Evolutionary conservation across 2,113 vertebrate species (phyloP), one percentile per base, ranked within the genome.

Genomic region (Coreoperca whiteheadi): DNA sequence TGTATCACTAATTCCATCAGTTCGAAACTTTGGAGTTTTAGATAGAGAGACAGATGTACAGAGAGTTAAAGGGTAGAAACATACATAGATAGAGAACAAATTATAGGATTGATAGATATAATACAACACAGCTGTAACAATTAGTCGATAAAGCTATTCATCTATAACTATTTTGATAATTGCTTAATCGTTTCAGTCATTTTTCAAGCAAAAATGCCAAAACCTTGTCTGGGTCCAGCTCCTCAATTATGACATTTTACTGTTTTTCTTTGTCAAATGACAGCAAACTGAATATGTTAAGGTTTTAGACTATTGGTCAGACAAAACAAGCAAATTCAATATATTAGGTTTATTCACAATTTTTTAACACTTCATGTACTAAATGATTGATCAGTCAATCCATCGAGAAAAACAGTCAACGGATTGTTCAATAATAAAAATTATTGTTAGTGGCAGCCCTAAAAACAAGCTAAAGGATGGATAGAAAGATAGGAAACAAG

Each of bases 1-100:
- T 46, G 34, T 77, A 87, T 83, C 74, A 37, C 72, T 82, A 87
- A 90, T 84, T 88, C 79, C 25, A 77, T 83, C 76, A 66, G 54
- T 79, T 88, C 83, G n/a, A n/a, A 54, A 68, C 74, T 37, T 37
- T n/a, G 18, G 41, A 56, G 34, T 67, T 78, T 60, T 77, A 56
- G 30, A 50, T 18, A 14, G 60, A 54, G 66, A 37, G 41, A 39
- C 10, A 4, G 16, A 70, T 15, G 51, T n/a, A 34, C 32, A 34
- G 32, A n/a, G n/a, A n/a, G n/a, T n/a, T n/a, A n/a, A n/a, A n/a
- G n/a, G n/a, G n/a, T n/a, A n/a, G n/a, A n/a, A n/a, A n/a, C n/a
- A n/a, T n/a, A n/a, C n/a, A n/a, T n/a, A n/a, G n/a, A n/a, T 6
- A 9, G 41, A 25, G 18, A 54, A 63, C 18, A 18, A 46, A n/a